Evolutionary conservation across 2,888 invertebrate genomes (phyloP).

Genomic region (Metellina segmentata): DNA sequence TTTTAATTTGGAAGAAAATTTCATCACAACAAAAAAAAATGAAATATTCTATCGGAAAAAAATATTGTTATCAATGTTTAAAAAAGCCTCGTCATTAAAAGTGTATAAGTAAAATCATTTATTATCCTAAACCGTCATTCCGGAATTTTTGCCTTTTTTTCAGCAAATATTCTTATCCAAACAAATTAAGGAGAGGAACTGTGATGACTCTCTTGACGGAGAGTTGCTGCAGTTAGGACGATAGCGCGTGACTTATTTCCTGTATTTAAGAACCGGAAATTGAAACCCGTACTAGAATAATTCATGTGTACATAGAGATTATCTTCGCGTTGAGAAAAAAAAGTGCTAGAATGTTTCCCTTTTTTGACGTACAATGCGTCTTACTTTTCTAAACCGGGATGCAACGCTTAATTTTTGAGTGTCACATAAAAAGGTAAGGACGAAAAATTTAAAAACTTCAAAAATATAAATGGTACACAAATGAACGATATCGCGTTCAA

Average conservation of each 20-base stretch:
- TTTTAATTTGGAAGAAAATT: background rate
- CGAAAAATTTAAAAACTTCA: too few relatives aligned
- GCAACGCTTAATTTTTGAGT: too few relatives aligned
- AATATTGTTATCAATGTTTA: background rate
- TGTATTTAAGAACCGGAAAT: conserved; percentile 43
- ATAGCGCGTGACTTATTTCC: conserved; percentile 41
- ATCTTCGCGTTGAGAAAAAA: background rate
- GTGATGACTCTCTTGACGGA: background rate
- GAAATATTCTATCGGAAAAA: background rate
- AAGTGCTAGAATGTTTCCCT: background rate
- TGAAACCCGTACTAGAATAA: conserved; percentile 5
- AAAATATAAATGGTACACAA: too few relatives aligned
- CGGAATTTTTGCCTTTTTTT: background rate
- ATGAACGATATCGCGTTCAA: too few relatives aligned
- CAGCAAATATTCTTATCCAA: background rate
- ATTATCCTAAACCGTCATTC: background rate
- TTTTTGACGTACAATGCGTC: too few relatives aligned
- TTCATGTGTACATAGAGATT: conserved; percentile 14
- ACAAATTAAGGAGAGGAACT: background rate
- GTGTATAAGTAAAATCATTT: background rate
- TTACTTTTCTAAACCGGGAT: too few relatives aligned
- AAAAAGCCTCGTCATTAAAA: background rate
- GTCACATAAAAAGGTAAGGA: too few relatives aligned
- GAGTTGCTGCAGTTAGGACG: conserved; percentile 4
- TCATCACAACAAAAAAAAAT: background rate